A percentile compares a stretch with the other conserved stretches of the same genome.
Evolutionary conservation across 2,797 vertebrate species (phyloP).

Genomic region (Centropyge bicolor): DNA sequence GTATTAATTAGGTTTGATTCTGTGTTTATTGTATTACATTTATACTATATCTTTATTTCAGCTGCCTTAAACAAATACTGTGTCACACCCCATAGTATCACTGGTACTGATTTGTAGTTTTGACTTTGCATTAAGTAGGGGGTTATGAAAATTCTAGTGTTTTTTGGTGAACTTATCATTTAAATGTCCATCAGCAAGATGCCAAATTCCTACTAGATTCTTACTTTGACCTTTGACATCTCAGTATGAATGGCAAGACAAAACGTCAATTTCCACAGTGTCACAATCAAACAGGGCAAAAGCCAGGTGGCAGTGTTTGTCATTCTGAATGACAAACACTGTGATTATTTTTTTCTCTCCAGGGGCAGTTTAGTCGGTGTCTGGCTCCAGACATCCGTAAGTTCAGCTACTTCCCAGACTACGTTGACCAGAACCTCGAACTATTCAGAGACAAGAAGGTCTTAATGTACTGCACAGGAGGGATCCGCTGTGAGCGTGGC

Average conservation of each 20-base stretch:
- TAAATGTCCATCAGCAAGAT: not conserved
- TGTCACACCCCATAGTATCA: not conserved
- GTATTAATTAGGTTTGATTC: not conserved
- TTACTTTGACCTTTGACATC: not conserved
- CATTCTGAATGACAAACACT: not conserved
- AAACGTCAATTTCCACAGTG: not conserved
- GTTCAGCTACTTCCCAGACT: conserved; percentile 98
- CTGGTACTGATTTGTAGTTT: not conserved
- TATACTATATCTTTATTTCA: not conserved
- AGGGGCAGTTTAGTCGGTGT: conserved; percentile 94
- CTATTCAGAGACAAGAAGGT: conserved; percentile 94
- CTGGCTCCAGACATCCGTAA: conserved; percentile 97
- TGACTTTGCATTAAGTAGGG: not conserved
- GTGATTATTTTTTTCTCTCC: not conserved
- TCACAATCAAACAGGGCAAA: not conserved
- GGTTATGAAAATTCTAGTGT: not conserved
- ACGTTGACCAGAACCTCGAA: conserved; percentile 93
- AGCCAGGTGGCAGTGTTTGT: not conserved
- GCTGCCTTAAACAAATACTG: not conserved
- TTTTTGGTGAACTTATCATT: not conserved
- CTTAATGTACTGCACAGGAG: conserved; percentile 98
- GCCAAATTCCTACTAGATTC: too few relatives aligned
- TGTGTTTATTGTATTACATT: not conserved
- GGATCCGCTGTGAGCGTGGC: conserved; percentile 95
- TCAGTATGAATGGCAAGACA: not conserved